Percentiles rank a stretch among this genome's conserved stretches.
Evolutionary conservation across 2,113 vertebrate species (phyloP).

Genomic region (Tyrannus savana): DNA sequence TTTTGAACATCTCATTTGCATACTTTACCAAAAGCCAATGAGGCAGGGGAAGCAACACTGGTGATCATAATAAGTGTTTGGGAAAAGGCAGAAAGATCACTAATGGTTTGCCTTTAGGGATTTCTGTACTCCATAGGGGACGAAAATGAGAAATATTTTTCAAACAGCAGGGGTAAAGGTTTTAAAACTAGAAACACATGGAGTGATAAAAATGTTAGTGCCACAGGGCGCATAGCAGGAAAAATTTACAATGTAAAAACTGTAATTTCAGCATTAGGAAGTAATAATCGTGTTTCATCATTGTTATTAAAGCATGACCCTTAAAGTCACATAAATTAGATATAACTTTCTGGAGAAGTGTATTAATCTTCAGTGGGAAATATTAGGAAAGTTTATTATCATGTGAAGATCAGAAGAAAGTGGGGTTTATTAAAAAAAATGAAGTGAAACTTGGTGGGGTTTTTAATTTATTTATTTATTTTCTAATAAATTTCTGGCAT

Average conservation of each 20-base stretch:
- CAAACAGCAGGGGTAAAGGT: conserved; percentile 99
- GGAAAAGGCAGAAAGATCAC: conserved; percentile 98
- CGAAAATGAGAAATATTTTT: conserved; percentile 99
- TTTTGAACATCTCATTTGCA: conserved; percentile 99
- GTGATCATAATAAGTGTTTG: conserved; percentile 99
- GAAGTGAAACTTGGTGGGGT: conserved; percentile 2
- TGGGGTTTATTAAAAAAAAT: conserved; percentile 43
- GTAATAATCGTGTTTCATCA: conserved; percentile 99
- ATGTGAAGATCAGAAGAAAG: conserved; percentile 58
- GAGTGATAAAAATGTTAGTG: conserved; percentile 99
- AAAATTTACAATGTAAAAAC: conserved; percentile 95
- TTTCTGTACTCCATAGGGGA: conserved; percentile 99
- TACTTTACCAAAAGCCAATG: conserved; percentile 99
- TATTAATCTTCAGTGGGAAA: conserved; percentile 83
- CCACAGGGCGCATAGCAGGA: conserved; percentile 96
- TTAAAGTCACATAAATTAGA: conserved; percentile 92
- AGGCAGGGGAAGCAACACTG: conserved; percentile 96
- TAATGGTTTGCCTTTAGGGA: conserved; percentile 99
- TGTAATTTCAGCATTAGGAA: conserved; percentile 99
- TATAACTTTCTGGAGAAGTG: conserved; percentile 85
- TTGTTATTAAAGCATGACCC: conserved; percentile 98
- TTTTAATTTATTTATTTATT: not conserved
- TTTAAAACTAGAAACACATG: conserved; percentile 99
- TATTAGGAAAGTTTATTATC: conserved; percentile 84
- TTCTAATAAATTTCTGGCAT: conserved; percentile 6